Conservation (phyloP, 2,888 invertebrate species). For the Brassicogethes aeneus region DNA sequence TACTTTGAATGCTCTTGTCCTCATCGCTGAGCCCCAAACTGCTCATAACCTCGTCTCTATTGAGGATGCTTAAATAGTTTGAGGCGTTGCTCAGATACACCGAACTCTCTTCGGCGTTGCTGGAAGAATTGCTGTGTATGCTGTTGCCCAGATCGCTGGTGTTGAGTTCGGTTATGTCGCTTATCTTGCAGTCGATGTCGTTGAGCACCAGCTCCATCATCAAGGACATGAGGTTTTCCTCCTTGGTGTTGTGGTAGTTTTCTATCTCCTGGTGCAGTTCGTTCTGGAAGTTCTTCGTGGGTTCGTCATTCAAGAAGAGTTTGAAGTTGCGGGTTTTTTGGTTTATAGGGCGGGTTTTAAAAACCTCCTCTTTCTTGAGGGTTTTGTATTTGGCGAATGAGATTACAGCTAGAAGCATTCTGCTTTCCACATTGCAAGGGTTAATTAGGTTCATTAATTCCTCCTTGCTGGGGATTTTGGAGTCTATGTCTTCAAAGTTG, state of each 20-base stretch:
- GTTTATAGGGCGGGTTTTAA: neutral
- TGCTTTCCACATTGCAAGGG: conserved; percentile 24
- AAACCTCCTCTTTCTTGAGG: conserved; percentile 14
- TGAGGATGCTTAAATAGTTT: neutral
- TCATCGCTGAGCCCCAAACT: conserved; percentile 22
- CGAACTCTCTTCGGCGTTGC: conserved; percentile 7
- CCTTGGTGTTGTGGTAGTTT: conserved; percentile 22
- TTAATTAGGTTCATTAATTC: conserved; percentile 22
- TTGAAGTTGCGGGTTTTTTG: neutral
- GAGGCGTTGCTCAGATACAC: conserved; percentile 3
- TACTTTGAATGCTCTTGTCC: conserved; percentile 24
- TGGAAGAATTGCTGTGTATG: conserved; percentile 14
- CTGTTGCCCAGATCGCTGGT: conserved; percentile 23
- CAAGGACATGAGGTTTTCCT: conserved; percentile 23
- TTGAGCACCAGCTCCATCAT: conserved; percentile 25
- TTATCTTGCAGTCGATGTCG: conserved; percentile 20
- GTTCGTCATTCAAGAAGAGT: conserved; percentile 15
- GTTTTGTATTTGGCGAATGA: conserved; percentile 20
- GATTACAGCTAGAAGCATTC: conserved; percentile 24
- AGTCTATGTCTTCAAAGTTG: conserved; percentile 11
- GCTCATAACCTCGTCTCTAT: neutral
- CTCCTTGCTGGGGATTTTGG: conserved; percentile 20
- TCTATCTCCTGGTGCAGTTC: conserved; percentile 20
- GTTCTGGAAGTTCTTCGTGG: conserved; percentile 17
- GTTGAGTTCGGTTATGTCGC: conserved; percentile 16